Evolutionary conservation across 2,113 vertebrate species (phyloP).

Genomic region (Actenoides hombroni): DNA sequence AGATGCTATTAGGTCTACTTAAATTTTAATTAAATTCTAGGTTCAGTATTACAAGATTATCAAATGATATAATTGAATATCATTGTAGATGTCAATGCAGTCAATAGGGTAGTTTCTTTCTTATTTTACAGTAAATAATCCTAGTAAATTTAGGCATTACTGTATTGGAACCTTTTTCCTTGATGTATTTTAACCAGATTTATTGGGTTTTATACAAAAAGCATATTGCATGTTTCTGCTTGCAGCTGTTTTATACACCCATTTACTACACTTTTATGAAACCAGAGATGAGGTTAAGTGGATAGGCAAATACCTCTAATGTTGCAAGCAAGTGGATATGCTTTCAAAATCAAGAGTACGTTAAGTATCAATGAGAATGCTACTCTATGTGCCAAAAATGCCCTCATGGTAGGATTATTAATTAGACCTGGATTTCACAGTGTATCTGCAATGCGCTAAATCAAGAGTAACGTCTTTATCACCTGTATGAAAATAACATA

Average conservation of each 20-base stretch:
- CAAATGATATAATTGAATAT: not conserved
- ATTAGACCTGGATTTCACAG: not conserved
- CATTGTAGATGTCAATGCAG: not conserved
- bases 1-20: not conserved
- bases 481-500: not conserved
- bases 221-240: not conserved
- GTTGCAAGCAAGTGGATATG: not conserved
- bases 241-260: not conserved
- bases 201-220: not conserved
- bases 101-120: not conserved
- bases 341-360: fast-evolving
- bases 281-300: not conserved
- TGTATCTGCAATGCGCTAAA: not conserved
- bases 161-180: not conserved
- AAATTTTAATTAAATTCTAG: not conserved
- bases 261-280: not conserved
- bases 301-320: not conserved
- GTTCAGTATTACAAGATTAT: not conserved
- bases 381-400: not conserved
- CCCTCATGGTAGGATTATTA: not conserved
- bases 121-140: not conserved
- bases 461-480: not conserved
- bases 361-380: not conserved
- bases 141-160: not conserved
- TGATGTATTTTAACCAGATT: not conserved